Percentiles rank a stretch among this genome's conserved stretches.
phyloP scores from a whole-genome alignment of 2,797 vertebrate species.

The Rousettus madagascariensis region DNA sequence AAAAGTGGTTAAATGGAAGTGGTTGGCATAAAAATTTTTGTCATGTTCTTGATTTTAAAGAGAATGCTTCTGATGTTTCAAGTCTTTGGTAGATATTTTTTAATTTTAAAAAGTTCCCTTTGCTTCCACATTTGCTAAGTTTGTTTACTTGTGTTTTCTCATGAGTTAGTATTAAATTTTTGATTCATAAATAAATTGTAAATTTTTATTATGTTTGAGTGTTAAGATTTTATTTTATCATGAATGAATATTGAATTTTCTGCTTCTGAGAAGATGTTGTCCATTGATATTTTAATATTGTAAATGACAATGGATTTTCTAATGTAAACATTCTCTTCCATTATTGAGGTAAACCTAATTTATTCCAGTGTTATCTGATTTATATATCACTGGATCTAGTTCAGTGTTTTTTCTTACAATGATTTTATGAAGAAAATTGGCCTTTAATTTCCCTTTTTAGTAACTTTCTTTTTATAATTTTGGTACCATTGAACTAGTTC shows the following conservation, averaged over 20 bases:
- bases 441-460: neutral
- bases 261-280: neutral
- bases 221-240: constrained; percentile 24
- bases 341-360: neutral
- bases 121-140: neutral
- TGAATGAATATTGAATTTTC: constrained; percentile 6
- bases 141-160: neutral
- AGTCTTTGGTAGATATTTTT: neutral
- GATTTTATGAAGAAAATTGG: constrained; percentile 5
- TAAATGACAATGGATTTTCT: neutral
- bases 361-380: neutral
- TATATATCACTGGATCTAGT: neutral
- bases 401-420: neutral
- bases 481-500: neutral
- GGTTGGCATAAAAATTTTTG: neutral
- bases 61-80: neutral
- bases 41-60: neutral
- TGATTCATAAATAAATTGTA: neutral
- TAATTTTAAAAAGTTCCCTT: neutral
- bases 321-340: neutral
- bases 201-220: neutral
- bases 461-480: constrained; percentile 35
- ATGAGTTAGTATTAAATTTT: neutral
- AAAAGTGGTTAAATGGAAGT: neutral
- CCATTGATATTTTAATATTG: neutral